Base-by-base conservation (phyloP, 2,888 invertebrate species). In the Leptura quadrifasciata region DNA sequence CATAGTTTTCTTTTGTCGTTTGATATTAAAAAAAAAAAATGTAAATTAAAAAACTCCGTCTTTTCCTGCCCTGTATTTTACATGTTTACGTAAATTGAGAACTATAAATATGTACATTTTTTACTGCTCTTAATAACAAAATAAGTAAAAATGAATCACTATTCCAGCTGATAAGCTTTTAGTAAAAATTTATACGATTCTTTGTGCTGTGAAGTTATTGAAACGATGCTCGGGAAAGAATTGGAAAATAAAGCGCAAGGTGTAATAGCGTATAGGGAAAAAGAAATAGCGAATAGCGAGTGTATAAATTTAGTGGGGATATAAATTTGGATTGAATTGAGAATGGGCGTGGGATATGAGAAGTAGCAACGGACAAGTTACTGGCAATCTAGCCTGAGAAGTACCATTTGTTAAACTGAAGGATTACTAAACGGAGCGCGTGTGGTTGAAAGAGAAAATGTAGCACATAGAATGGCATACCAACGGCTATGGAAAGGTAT, bases 361-460 rank as follows among this genome's bases (percentile, higher is more conserved):
- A 83, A 84, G 84, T 84, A 85, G 84, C 83, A 85, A 84, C 83
- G 84, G 82, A 80, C 84, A 84, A 86, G 83, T 84, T 84, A 85
- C 82, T 85, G 84, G 84, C 83, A 84, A 84, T 85, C 81, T 82
- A 78, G 82, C 82, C 81, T 82, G 81, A 84, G 83, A 86, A 86
- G 85, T 85, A 84, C 84, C 84, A 85, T 87, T 86, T 86, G 85
- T 86, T 85, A 84, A 82, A 84, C 82, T 85, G 84, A 85, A 85
- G 83, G 85, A 86, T 85, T 85, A 85, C 86, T 83, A 84, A 86
- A 85, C 82, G 83, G 79, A 82, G 78, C 82, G 84, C 82, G 84
- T 84, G 85, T 80, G 81, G 80, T 82, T 84, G 83, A 85, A 82
- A 83, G 80, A 77, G 77, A 77, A 76, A 80, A 79, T 77, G 80